Conservation (phyloP, 1,140 invertebrate species). For the Meloidogyne chitwoodi region DNA sequence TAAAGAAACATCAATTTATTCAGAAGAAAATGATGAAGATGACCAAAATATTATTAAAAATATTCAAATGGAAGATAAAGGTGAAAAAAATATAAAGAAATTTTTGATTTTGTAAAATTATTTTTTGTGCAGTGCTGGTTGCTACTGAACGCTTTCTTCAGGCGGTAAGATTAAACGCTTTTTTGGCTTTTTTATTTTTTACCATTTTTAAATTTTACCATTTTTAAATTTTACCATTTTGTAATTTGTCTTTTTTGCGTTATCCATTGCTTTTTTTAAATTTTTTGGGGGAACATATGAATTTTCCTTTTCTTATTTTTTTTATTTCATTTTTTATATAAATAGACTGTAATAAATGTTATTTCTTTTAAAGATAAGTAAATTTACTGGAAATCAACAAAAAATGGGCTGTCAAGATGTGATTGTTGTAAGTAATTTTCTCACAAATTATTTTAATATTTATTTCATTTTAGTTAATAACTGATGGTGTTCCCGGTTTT, state of each 20-base stretch:
- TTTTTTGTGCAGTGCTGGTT: slow-evolving; percentile 35
- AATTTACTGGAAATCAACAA: slow-evolving; percentile 38
- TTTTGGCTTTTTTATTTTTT: slow-evolving; percentile 15
- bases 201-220: not conserved
- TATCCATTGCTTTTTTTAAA: not conserved
- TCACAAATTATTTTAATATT: slow-evolving; percentile 64
- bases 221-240: not conserved
- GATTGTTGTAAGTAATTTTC: not conserved
- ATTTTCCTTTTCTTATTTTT: not conserved
- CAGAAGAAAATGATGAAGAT: slow-evolving; percentile 9
- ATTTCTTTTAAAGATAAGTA: slow-evolving; percentile 40
- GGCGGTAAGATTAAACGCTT: slow-evolving; percentile 35
- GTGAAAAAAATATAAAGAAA: not conserved
- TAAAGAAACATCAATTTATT: slow-evolving; percentile 7
- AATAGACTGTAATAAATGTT: no score
- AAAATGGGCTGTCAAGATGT: slow-evolving; percentile 78
- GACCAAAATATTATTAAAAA: slow-evolving; percentile 32
- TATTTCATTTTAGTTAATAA: slow-evolving; percentile 76
- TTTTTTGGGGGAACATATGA: not conserved
- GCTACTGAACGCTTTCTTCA: slow-evolving; percentile 39
- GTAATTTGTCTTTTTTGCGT: not conserved
- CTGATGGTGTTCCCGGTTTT: slow-evolving; percentile 89
- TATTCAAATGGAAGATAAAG: slow-evolving; percentile 47
- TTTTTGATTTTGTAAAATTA: not conserved
- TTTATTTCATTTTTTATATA: not conserved